Conservation (phyloP, 2,113 vertebrate species). For the Raja brachyura region DNA sequence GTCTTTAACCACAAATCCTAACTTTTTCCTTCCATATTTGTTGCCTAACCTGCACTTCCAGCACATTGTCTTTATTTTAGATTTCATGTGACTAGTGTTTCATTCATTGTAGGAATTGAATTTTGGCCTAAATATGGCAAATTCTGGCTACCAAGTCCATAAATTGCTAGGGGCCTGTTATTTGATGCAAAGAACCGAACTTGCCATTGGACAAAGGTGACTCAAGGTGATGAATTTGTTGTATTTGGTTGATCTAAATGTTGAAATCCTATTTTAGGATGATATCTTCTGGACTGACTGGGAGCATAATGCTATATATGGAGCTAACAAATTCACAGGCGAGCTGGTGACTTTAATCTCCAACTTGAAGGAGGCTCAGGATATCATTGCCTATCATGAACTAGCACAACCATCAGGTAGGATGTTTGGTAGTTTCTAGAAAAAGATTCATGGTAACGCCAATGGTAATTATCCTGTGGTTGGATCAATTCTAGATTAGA, state of each 20-base stretch:
- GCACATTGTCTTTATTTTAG: too few relatives aligned
- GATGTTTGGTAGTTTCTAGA: neutral
- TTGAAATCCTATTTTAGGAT: neutral
- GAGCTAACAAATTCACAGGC: constrained; percentile 30
- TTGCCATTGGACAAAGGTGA: neutral
- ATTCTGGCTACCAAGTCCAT: neutral
- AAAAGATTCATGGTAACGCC: neutral
- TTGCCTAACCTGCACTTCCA: too few relatives aligned
- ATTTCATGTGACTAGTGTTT: too few relatives aligned
- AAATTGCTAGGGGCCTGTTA: neutral
- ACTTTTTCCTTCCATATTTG: too few relatives aligned
- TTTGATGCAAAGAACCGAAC: neutral
- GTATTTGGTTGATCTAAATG: neutral
- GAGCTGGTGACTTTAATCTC: neutral
- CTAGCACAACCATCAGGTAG: constrained; percentile 3
- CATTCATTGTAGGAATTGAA: neutral
- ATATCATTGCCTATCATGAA: constrained; percentile 10
- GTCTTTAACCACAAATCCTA: too few relatives aligned
- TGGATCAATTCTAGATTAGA: neutral
- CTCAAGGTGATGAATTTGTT: neutral
- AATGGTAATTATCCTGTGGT: neutral
- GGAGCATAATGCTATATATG: neutral
- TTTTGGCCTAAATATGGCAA: neutral
- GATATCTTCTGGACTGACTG: neutral
- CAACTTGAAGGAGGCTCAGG: neutral